These are phyloP conservation scores for Apteryx owenii DNA, from an alignment of 2,113 vertebrate genomes.

Conservation along the genomic window DNA sequence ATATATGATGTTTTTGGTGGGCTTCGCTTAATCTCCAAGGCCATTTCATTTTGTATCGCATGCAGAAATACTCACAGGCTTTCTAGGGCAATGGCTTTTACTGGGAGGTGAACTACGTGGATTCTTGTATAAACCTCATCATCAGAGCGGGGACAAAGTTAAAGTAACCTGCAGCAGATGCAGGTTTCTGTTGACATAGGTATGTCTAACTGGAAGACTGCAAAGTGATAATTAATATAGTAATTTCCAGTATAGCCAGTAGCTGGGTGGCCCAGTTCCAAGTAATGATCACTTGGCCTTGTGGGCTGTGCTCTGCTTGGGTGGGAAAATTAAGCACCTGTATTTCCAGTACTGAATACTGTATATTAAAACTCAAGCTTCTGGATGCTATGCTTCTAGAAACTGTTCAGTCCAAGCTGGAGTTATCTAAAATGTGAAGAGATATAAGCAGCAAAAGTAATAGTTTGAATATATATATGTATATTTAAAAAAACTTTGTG, in stretches of 20 bases:
- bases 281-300: neutral
- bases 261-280: neutral
- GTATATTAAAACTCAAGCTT: neutral
- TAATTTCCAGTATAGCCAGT: neutral
- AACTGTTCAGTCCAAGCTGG: neutral
- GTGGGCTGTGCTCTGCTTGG: neutral
- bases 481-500: neutral
- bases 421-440: neutral
- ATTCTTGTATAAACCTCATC: neutral
- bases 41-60: neutral
- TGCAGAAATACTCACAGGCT: neutral
- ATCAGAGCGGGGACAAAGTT: neutral
- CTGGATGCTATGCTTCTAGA: neutral
- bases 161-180: fast-evolving
- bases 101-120: neutral
- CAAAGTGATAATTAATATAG: neutral
- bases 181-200: neutral
- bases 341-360: neutral
- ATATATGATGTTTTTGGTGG: neutral
- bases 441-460: neutral
- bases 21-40: neutral
- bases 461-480: neutral
- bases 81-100: neutral
- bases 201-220: neutral
- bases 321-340: neutral